These are phyloP conservation scores for Gymnoscelis rufifasciata DNA, from an alignment of 2,888 invertebrate species.

Conservation along the genomic window DNA sequence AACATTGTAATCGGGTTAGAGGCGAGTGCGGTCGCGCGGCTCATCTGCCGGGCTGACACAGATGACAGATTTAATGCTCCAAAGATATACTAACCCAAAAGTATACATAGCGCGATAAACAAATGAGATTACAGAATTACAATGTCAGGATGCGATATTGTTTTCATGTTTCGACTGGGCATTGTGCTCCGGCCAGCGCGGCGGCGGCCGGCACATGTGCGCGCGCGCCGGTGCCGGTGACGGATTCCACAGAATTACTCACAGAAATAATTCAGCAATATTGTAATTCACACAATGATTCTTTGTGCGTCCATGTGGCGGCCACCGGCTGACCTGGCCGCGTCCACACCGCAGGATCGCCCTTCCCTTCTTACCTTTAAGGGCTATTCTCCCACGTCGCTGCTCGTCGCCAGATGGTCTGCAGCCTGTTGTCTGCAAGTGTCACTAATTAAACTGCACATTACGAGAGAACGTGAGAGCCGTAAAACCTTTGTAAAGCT, in stretches of 20 bases:
- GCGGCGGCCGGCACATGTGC: too few species aligned
- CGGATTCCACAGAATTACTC: conserved; percentile 11
- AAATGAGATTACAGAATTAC: too few species aligned
- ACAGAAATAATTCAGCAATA: conserved; percentile 24
- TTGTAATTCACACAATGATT: conserved; percentile 20
- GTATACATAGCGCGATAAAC: neutral
- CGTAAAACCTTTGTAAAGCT: conserved; percentile 39
- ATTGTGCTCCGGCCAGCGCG: too few species aligned
- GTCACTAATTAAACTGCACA: conserved; percentile 46
- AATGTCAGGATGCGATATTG: too few species aligned
- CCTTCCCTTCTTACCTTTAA: conserved; percentile 13
- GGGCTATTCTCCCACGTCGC: conserved; percentile 6
- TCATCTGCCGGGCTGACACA: conserved; percentile 7
- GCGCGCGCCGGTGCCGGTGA: conserved; percentile 10
- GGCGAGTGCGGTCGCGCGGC: conserved; percentile 3
- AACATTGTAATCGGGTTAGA: conserved; percentile 48
- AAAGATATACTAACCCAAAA: conserved; percentile 7
- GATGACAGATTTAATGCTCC: conserved; percentile 6
- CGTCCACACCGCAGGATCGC: conserved; percentile 28
- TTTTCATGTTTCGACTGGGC: too few species aligned
- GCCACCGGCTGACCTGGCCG: conserved; percentile 41
- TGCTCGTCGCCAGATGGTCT: conserved; percentile 52
- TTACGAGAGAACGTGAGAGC: conserved; percentile 38
- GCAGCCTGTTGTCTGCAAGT: conserved; percentile 51
- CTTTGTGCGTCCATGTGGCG: conserved; percentile 38